Conservation (phyloP, 1,140 invertebrate genomes). For the Drosophila nikananu region DNA sequence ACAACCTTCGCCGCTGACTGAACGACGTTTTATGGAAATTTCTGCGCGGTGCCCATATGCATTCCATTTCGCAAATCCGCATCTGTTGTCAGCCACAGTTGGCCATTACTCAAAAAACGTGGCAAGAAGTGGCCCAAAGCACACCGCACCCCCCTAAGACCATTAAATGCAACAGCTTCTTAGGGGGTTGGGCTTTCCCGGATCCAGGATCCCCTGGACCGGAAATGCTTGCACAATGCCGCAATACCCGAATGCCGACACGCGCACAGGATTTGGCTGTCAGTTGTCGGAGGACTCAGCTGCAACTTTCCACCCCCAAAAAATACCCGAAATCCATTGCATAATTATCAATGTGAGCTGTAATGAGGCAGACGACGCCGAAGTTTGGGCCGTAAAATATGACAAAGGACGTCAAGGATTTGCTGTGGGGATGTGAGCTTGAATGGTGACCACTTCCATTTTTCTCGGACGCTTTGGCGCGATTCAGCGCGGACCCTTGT, state of each 20-base stretch:
- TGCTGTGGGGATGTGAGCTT: conserved; percentile 29
- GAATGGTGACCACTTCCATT: conserved; percentile 43
- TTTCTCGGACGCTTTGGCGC: conserved; percentile 60
- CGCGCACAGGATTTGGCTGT: conserved; percentile 74
- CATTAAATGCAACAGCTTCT: conserved; percentile 81
- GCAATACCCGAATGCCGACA: conserved; percentile 79
- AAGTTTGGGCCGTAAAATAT: conserved; percentile 57
- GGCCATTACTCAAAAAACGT: conserved; percentile 71
- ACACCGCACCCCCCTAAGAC: conserved; percentile 36
- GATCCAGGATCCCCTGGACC: conserved; percentile 18
- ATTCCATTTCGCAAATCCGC: conserved; percentile 75
- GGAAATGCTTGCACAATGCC: conserved; percentile 80
- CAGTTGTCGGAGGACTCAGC: conserved; percentile 56
- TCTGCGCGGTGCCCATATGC: conserved; percentile 63
- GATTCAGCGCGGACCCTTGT: conserved; percentile 74
- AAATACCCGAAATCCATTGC: conserved; percentile 36
- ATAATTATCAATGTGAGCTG: conserved; percentile 76
- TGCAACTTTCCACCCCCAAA: conserved; percentile 48
- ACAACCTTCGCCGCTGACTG: conserved; percentile 56
- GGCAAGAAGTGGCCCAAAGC: conserved; percentile 53
- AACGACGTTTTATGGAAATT: conserved; percentile 79
- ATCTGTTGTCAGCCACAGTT: conserved; percentile 74
- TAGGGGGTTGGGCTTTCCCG: conserved; percentile 40
- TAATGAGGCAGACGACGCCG: conserved; percentile 67
- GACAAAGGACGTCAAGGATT: conserved; percentile 64